Base-by-base conservation (phyloP, 2,797 vertebrate genomes). In the Darevskia nairensis region DNA sequence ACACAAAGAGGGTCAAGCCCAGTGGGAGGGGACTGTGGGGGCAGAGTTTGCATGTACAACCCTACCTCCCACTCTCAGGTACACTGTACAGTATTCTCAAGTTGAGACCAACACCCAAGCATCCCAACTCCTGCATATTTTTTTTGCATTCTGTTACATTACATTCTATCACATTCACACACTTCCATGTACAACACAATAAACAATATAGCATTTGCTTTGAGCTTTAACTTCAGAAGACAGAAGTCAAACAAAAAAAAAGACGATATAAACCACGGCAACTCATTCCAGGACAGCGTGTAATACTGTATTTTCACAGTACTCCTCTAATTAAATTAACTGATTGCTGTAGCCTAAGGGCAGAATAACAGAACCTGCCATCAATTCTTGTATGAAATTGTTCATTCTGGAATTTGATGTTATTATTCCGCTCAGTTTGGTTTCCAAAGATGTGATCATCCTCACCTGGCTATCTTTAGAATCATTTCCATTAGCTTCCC, bases 381-480 rank as follows among this genome's bases (percentile, higher is more conserved):
- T 82, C 78, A 89, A 17, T 64, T 85, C 61, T 35, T 86, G 68
- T 76, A 41, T 69, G 76, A 17, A 0, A 68, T 82, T 82, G 79
- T 89, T 86, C 61, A 69, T 78, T 71, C 27, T 4, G 6, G 84
- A 27, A 46, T 85, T 87, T 85, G 64, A 80, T 87, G 76, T 61
- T 66, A 8, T 44, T 89, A 80, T 84, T 91, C 89, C 75, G 6
- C 50, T 84, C 88, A 86, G 1, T 1, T 80, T 83, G 80, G 68
- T 92, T 29, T 84, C 86, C 17, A 90, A 88, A 71, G 29, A 64
- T 92, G 29, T 50, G 55, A 79, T 80, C 46, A 41, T 50, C 68
- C 80, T 32, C 7, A 46, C 61, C 44, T 88, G 50, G 27, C 32
- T 82, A 82, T 76, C 59, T 83, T 83, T 66, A 86, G 72, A 66